These are phyloP conservation scores for Graphium colonna DNA, from an alignment of 2,888 invertebrate species.

Conservation along the genomic window DNA sequence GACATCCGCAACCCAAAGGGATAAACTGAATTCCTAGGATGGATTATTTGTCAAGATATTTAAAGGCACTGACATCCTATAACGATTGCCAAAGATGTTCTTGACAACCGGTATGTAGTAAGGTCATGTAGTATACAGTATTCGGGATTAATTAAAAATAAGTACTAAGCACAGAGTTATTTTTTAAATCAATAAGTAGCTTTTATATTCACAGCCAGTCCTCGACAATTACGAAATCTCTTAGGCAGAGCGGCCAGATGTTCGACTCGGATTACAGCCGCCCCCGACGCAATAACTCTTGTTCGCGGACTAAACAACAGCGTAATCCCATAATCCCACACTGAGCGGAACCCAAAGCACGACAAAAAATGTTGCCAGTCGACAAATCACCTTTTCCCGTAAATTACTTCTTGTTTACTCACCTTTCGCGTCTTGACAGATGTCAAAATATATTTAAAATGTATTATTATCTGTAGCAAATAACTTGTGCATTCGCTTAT, in stretches of 20 bases:
- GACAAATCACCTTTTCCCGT: slow-evolving; percentile 37
- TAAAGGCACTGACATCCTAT: too few species aligned
- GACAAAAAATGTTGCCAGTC: slow-evolving; percentile 15
- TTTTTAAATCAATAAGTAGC: not conserved
- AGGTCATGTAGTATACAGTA: too few species aligned
- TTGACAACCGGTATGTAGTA: too few species aligned
- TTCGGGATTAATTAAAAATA: too few species aligned
- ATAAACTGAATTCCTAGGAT: too few species aligned
- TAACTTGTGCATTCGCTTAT: too few species aligned
- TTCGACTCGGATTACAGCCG: slow-evolving; percentile 31
- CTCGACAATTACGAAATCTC: slow-evolving; percentile 17
- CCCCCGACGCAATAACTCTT: slow-evolving; percentile 26
- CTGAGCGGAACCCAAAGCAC: slow-evolving; percentile 18
- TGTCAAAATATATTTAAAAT: slow-evolving; percentile 15
- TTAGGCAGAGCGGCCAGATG: slow-evolving; percentile 31
- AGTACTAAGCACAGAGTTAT: too few species aligned
- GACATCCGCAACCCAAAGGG: too few species aligned
- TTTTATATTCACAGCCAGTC: not conserved
- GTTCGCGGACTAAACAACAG: slow-evolving; percentile 27
- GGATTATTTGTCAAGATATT: too few species aligned
- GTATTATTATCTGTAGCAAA: not conserved
- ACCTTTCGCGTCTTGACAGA: slow-evolving; percentile 32
- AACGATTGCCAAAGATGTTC: too few species aligned
- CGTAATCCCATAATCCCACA: slow-evolving; percentile 37
- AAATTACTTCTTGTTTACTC: slow-evolving; percentile 39